Evolutionary conservation across 2,888 invertebrate species (phyloP).

Genomic region (Galeopsomyia nigrocyanea): DNA sequence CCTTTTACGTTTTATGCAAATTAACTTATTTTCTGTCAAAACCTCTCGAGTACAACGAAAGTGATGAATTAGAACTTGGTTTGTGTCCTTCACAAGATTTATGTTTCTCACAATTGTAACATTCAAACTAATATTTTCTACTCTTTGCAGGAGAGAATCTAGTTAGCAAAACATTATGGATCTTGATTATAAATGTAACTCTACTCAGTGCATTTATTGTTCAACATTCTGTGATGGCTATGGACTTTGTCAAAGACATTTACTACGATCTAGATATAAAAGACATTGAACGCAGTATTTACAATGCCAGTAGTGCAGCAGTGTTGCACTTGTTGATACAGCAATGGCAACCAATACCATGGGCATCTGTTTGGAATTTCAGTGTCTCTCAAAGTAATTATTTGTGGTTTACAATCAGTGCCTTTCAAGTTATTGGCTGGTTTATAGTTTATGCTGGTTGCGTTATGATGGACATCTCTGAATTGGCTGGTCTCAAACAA

Average conservation of each 20-base stretch:
- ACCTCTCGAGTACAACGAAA: conserved; percentile 62
- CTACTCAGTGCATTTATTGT: conserved; percentile 72
- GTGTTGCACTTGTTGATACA: conserved; percentile 69
- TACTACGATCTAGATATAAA: conserved; percentile 67
- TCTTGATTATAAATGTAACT: conserved; percentile 68
- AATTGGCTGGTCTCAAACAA: conserved; percentile 75
- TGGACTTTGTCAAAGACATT: conserved; percentile 68
- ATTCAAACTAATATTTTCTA: conserved; percentile 8
- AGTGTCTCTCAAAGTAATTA: conserved; percentile 67
- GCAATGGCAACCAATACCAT: conserved; percentile 71
- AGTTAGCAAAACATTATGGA: conserved; percentile 65
- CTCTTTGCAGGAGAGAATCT: conserved; percentile 49
- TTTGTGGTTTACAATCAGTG: conserved; percentile 70
- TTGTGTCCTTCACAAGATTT: conserved; percentile 29
- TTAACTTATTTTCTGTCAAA: conserved; percentile 73
- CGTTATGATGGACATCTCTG: conserved; percentile 75
- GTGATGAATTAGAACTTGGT: conserved; percentile 49
- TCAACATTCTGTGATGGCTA: conserved; percentile 74
- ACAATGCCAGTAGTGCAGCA: conserved; percentile 64
- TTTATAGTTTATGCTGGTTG: conserved; percentile 74
- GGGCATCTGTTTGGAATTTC: conserved; percentile 72
- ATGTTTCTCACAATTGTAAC: conserved; percentile 3
- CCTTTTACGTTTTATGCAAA: conserved; percentile 71
- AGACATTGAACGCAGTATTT: conserved; percentile 61
- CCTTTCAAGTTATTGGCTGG: conserved; percentile 72